Evolutionary conservation across 2,888 invertebrate genomes (phyloP), one percentile per base, ranked within the genome.

Genomic region (Amblyjoppa proteus): DNA sequence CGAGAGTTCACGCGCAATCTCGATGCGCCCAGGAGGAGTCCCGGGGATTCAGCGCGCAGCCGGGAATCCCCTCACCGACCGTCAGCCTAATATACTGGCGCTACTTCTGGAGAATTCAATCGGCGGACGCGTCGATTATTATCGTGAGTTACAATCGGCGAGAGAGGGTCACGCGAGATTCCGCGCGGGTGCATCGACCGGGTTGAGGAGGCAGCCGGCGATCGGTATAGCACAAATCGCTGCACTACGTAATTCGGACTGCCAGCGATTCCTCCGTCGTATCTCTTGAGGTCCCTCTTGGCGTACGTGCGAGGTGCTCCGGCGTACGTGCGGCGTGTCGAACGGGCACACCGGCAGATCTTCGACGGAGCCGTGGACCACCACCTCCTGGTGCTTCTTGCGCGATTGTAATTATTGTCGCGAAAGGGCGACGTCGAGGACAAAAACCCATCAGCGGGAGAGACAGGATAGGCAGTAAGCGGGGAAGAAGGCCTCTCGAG

Each of bases 41-140:
- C 6, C 20, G 25, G 38, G 13, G 16, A 58, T 34, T 61, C 61
- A n/a, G 49, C 20, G 28, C 2, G 51, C 20, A 70, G 53, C 61
- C 1, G 13, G 45, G 45, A 45, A 45, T 78, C 64, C 70, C 28
- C 13, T 3, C 34, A 28, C 41, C 45, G 28, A 34, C 16, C 53
- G 53, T 45, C 45, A 6, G 13, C 16, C 49, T 78, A 79, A 75
- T 74, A 79, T 61, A 38, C 58, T 34, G 41, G 56, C 66, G 45
- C 76, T 61, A 69, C 66, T 66, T 28, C 64, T 75, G 41, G 82
- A 73, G 80, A 85, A 85, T 85, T 83, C 83, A 83, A 85, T 85
- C 83, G 85, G 77, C 73, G 73, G 80, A 80, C 73, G 64, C 73
- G 82, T 85, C 85, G 80, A 85, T 85, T 83, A 85, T 85, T 83